These are phyloP conservation scores for Hypsibius dujardini DNA, from an alignment of 1,140 invertebrate genomes.

Conservation along the genomic window DNA sequence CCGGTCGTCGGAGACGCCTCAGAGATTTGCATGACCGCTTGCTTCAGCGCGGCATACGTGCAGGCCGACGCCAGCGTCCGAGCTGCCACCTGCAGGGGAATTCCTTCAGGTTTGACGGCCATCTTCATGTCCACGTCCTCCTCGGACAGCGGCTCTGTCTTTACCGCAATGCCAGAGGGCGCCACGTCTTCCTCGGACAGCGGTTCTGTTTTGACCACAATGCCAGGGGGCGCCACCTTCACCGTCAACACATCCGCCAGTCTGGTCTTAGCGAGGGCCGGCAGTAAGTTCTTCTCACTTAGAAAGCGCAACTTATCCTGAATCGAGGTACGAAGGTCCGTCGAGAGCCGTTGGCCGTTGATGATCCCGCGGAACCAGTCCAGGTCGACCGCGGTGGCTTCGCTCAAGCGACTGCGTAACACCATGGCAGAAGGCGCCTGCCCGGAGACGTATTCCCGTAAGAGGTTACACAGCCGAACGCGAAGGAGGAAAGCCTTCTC, in stretches of 20 bases:
- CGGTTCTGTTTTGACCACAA: too few relatives aligned
- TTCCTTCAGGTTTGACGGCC: too few relatives aligned
- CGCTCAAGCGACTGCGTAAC: background rate
- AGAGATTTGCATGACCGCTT: too few relatives aligned
- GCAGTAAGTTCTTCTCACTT: background rate
- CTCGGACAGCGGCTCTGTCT: too few relatives aligned
- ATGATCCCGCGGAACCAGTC: background rate
- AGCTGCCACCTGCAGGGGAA: too few relatives aligned
- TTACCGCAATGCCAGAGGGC: too few relatives aligned
- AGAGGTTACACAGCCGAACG: slow-evolving; percentile 1
- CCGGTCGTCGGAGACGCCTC: too few relatives aligned
- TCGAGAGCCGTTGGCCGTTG: background rate
- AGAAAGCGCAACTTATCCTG: background rate
- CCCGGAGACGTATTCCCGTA: slow-evolving; percentile 7
- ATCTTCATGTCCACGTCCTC: too few relatives aligned
- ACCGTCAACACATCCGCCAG: background rate
- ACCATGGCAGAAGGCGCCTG: background rate
- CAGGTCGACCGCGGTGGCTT: background rate
- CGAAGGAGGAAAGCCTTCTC: background rate
- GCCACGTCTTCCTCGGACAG: too few relatives aligned
- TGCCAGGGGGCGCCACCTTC: too few relatives aligned
- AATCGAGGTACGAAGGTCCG: background rate
- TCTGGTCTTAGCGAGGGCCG: background rate
- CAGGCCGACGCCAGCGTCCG: too few relatives aligned
- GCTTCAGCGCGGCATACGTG: too few relatives aligned